These are phyloP conservation scores for Himalopsyche phryganea DNA, from an alignment of 1,140 invertebrate species.

Conservation along the genomic window DNA sequence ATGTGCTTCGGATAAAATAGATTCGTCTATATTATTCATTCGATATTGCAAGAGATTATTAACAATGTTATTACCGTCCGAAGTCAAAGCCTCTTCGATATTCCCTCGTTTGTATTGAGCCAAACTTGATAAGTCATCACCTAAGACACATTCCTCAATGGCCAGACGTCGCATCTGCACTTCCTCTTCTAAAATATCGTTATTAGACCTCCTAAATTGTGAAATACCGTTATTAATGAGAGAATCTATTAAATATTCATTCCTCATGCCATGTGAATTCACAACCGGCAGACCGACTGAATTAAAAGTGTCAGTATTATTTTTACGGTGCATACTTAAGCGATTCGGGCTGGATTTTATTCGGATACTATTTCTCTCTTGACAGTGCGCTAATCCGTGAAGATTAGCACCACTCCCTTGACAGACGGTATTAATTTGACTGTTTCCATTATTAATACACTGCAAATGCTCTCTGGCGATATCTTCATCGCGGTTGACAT, in stretches of 20 bases:
- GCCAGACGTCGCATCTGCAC: too few relatives aligned
- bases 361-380: constrained; percentile 4
- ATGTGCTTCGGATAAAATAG: neutral
- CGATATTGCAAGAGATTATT: neutral
- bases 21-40: constrained; percentile 12
- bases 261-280: neutral
- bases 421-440: constrained; percentile 1
- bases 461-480: too few relatives aligned
- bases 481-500: too few relatives aligned
- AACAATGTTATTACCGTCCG: too few relatives aligned
- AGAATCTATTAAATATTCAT: too few relatives aligned
- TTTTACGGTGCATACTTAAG: constrained; percentile 9
- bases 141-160: too few relatives aligned
- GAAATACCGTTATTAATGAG: too few relatives aligned
- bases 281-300: constrained; percentile 10
- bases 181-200: constrained; percentile 7
- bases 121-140: too few relatives aligned
- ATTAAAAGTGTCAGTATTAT: neutral
- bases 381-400: too few relatives aligned
- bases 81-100: too few relatives aligned
- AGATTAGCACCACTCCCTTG: neutral
- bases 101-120: too few relatives aligned
- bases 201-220: constrained; percentile 11
- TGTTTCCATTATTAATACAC: constrained; percentile 3
- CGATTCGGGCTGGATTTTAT: constrained; percentile 16